Conservation (phyloP, 2,113 vertebrate genomes). For the Recurvirostra avosetta region DNA sequence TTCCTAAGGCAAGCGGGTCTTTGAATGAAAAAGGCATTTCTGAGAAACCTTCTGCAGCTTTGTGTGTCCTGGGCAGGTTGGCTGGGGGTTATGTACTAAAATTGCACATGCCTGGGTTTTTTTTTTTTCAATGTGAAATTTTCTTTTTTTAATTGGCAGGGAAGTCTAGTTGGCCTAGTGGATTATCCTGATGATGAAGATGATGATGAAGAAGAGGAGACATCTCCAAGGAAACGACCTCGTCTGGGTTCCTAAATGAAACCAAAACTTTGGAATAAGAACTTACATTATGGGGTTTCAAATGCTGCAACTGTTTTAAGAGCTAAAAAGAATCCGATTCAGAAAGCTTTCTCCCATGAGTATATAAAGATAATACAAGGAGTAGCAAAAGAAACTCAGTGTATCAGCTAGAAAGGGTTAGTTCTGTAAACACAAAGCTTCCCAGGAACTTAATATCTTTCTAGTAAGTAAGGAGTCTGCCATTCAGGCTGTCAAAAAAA, state of each 20-base stretch:
- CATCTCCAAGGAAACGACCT: slow-evolving; percentile 92
- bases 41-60: not conserved
- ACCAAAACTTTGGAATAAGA: slow-evolving; percentile 61
- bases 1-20: not conserved
- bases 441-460: slow-evolving; percentile 75
- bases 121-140: not conserved
- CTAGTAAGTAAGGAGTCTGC: slow-evolving; percentile 73
- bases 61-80: rapidly evolving
- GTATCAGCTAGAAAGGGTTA: slow-evolving; percentile 75
- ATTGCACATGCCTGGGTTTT: not conserved
- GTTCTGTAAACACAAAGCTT: slow-evolving; percentile 75
- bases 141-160: slow-evolving; percentile 67
- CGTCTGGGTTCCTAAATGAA: slow-evolving; percentile 90
- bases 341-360: slow-evolving; percentile 79
- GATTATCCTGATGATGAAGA: slow-evolving; percentile 98
- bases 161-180: slow-evolving; percentile 91
- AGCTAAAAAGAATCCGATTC: slow-evolving; percentile 75
- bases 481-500: slow-evolving; percentile 79
- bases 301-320: slow-evolving; percentile 79
- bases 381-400: slow-evolving; percentile 76
- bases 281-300: slow-evolving; percentile 73
- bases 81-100: not conserved
- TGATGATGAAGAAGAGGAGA: slow-evolving; percentile 92
- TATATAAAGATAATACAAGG: slow-evolving; percentile 74
- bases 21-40: not conserved